Conservation (phyloP, 1,140 invertebrate genomes). For the Aphidius ervi region DNA sequence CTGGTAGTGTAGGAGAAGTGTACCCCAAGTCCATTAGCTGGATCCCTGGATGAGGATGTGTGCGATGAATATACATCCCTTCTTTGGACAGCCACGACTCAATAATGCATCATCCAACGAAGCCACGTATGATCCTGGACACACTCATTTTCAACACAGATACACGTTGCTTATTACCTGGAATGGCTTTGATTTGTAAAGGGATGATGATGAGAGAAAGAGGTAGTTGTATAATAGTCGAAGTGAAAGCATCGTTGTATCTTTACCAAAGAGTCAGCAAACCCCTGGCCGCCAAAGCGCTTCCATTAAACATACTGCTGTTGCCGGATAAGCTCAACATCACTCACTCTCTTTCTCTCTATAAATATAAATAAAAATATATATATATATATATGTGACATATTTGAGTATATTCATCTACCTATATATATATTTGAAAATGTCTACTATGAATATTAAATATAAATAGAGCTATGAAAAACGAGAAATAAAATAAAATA, state of each 20-base stretch:
- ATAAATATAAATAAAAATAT: not conserved
- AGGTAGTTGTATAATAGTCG: constrained; percentile 24
- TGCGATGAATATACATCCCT: constrained; percentile 41
- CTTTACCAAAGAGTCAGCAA: constrained; percentile 41
- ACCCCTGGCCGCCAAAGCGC: constrained; percentile 8
- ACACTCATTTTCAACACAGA: constrained; percentile 26
- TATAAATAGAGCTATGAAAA: not conserved
- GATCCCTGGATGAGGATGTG: constrained; percentile 35
- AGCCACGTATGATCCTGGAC: constrained; percentile 25
- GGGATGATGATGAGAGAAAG: constrained; percentile 23
- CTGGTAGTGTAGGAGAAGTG: constrained; percentile 26
- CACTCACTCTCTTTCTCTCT: not conserved
- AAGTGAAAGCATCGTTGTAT: constrained; percentile 30
- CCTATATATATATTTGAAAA: too few relatives aligned
- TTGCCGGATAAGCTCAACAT: constrained; percentile 16
- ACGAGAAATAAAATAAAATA: not conserved
- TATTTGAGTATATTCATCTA: too few relatives aligned
- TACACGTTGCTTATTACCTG: constrained; percentile 42
- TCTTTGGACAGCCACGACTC: constrained; percentile 38
- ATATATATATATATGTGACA: too few relatives aligned
- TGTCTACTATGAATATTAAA: too few relatives aligned
- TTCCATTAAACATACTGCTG: constrained; percentile 28
- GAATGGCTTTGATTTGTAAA: constrained; percentile 47
- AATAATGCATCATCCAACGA: constrained; percentile 48
- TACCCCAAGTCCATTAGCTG: constrained; percentile 42